Conservation (phyloP, 2,797 vertebrate genomes). For the Phyllotis vaccarum region DNA sequence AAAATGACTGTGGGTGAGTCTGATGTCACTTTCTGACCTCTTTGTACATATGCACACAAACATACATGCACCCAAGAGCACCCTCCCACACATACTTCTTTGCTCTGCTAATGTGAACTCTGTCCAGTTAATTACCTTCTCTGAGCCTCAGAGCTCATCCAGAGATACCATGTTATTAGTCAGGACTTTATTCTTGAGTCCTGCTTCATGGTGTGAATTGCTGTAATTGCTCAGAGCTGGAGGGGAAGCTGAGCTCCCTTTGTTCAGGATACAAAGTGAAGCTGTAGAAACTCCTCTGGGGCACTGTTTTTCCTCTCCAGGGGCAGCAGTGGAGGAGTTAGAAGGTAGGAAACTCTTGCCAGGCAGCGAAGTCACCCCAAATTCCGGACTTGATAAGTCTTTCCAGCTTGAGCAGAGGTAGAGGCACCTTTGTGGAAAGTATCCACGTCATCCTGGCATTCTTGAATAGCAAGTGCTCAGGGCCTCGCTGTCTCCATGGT, state of each 20-base stretch:
- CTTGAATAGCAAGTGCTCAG: not conserved
- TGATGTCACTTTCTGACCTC: not conserved
- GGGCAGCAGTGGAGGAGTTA: not conserved
- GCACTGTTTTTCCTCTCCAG: not conserved
- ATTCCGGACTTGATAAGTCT: not conserved
- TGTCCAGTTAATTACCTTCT: not conserved
- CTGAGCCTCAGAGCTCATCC: not conserved
- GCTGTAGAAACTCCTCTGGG: not conserved
- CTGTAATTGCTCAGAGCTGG: not conserved
- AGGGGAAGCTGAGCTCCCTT: not conserved
- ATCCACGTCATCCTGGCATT: conserved; percentile 15
- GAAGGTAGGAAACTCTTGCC: not conserved
- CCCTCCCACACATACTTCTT: not conserved
- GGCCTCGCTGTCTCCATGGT: conserved; percentile 41
- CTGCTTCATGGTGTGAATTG: not conserved
- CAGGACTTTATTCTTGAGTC: not conserved
- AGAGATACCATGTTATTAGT: not conserved
- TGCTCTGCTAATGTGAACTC: not conserved
- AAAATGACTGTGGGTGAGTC: not conserved
- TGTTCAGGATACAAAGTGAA: not conserved
- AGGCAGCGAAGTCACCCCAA: not conserved
- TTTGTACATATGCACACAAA: not conserved
- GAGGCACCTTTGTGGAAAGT: conserved; percentile 49
- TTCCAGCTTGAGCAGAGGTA: not conserved
- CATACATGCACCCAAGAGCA: not conserved